phyloP scores from a whole-genome alignment of 1,140 invertebrate species.

The Drosophila suzukii region DNA sequence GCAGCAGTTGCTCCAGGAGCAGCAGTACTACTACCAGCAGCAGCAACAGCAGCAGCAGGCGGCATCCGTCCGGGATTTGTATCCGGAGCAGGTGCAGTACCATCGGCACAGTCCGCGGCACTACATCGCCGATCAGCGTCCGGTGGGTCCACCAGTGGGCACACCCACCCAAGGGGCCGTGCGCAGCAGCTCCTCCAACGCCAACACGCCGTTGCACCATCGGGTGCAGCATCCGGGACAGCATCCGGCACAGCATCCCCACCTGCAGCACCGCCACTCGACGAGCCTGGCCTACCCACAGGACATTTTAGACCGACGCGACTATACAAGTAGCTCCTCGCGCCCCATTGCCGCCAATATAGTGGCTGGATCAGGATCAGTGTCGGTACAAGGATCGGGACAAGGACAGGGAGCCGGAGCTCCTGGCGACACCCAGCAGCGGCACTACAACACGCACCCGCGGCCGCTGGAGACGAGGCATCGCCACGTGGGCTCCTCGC shows the following conservation, averaged over 20 bases:
- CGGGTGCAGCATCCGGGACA: constrained; percentile 26
- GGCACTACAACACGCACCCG: constrained; percentile 79
- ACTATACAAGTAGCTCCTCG: constrained; percentile 78
- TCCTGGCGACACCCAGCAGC: constrained; percentile 36
- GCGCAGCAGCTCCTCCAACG: constrained; percentile 71
- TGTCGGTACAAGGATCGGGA: background rate
- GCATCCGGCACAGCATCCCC: constrained; percentile 31
- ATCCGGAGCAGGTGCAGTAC: constrained; percentile 77
- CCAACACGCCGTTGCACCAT: constrained; percentile 73
- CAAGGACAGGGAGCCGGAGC: constrained; percentile 1
- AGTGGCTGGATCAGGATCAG: constrained; percentile 34
- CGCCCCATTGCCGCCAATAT: constrained; percentile 65
- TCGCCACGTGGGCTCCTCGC: constrained; percentile 74
- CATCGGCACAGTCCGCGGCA: constrained; percentile 82
- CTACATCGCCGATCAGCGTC: constrained; percentile 80
- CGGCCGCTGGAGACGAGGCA: constrained; percentile 77
- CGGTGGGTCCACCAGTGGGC: constrained; percentile 44
- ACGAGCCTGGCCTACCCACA: constrained; percentile 83
- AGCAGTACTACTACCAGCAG: constrained; percentile 51
- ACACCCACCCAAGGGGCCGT: constrained; percentile 66
- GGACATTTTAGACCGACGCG: constrained; percentile 84
- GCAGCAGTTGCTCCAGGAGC: constrained; percentile 42
- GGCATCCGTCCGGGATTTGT: constrained; percentile 63
- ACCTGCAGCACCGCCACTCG: constrained; percentile 66
- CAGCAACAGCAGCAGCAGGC: constrained; percentile 37